Conservation (phyloP, 2,797 vertebrate species). For the Alosa sapidissima region DNA sequence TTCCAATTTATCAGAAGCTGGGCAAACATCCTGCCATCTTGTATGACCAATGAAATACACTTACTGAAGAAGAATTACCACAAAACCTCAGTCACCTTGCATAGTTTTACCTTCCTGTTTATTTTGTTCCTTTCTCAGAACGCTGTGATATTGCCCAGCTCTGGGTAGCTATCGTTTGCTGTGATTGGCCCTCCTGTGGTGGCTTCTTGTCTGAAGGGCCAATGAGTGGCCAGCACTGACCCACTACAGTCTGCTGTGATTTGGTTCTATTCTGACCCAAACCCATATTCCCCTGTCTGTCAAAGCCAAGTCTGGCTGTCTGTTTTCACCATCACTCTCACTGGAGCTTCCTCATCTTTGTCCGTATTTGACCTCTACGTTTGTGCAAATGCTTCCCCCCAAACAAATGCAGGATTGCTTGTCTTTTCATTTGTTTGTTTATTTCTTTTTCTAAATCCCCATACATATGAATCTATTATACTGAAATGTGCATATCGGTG, state of each 20-base stretch:
- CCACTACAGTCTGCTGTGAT: constrained; percentile 56
- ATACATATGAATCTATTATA: constrained; percentile 73
- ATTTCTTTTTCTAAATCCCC: constrained; percentile 59
- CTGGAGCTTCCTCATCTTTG: constrained; percentile 58
- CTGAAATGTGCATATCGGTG: constrained; percentile 80
- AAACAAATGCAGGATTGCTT: constrained; percentile 60
- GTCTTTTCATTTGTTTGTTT: constrained; percentile 54
- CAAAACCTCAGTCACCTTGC: constrained; percentile 26
- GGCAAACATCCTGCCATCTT: constrained; percentile 16
- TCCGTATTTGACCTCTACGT: neutral
- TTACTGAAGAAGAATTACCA: constrained; percentile 61
- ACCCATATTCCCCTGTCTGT: neutral
- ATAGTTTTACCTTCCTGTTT: constrained; percentile 4
- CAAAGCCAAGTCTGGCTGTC: constrained; percentile 45
- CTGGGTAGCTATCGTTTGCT: constrained; percentile 24
- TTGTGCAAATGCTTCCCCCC: constrained; percentile 5
- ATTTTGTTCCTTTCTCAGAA: neutral
- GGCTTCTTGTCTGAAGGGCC: constrained; percentile 49
- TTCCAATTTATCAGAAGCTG: neutral
- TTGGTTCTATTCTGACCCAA: constrained; percentile 32
- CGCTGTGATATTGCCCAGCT: constrained; percentile 25
- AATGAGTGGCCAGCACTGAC: constrained; percentile 58
- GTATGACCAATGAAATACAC: constrained; percentile 58
- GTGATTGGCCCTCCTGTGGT: constrained; percentile 40
- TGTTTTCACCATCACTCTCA: constrained; percentile 55